These are phyloP conservation scores for Drosophila sulfurigaster DNA, from an alignment of 1,140 invertebrate species.

Conservation along the genomic window DNA sequence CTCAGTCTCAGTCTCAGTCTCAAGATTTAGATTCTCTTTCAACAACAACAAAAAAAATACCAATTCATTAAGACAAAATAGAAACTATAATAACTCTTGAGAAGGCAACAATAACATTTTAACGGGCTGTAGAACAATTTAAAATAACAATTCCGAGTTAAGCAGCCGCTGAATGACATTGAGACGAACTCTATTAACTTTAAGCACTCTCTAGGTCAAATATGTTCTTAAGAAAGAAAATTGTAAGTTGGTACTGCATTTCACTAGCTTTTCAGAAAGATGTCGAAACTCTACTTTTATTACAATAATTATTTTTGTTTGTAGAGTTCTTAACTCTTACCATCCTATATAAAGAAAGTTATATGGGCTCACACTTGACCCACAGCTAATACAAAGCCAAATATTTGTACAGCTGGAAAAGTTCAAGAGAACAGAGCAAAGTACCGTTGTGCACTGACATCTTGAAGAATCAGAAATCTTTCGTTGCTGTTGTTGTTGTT, in stretches of 20 bases:
- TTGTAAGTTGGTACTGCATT: background rate
- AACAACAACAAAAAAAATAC: no score
- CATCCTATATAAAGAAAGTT: conserved; percentile 34
- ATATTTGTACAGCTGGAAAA: conserved; percentile 53
- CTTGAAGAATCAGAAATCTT: conserved; percentile 38
- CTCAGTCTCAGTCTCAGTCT: background rate
- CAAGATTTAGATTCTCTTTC: conserved; percentile 1
- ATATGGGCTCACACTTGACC: conserved; percentile 40
- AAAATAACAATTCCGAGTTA: conserved; percentile 1
- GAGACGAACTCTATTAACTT: background rate
- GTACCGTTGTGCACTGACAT: conserved; percentile 42
- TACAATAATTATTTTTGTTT: conserved; percentile 8
- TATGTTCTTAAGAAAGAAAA: background rate
- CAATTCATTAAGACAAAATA: background rate
- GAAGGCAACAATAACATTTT: conserved; percentile 24
- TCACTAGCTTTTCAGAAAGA: background rate
- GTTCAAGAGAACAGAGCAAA: conserved; percentile 34
- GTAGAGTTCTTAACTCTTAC: background rate
- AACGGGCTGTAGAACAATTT: conserved; percentile 18
- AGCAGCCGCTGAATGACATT: conserved; percentile 17
- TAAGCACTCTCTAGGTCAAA: conserved; percentile 9
- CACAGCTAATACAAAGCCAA: conserved; percentile 55
- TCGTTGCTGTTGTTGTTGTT: conserved; percentile 8
- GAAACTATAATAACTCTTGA: conserved; percentile 21
- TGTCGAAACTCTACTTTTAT: background rate